Evolutionary conservation across 2,113 vertebrate species (phyloP), one percentile per base, ranked within the genome.

Genomic region (Rana temporaria): DNA sequence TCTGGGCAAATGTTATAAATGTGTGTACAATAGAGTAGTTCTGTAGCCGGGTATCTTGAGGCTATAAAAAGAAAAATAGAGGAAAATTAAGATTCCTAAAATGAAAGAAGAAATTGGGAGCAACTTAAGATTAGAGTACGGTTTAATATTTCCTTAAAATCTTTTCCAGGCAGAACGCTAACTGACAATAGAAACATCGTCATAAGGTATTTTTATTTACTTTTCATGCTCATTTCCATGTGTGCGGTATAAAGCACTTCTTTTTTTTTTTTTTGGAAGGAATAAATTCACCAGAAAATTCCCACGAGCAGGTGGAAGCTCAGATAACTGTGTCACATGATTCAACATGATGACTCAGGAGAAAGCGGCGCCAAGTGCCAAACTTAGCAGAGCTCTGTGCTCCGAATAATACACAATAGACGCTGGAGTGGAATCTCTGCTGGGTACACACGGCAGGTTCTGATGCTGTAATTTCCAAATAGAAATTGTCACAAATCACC

Each of bases 241-340:
- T 32, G 70, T 32, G 70, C 17, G 26, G 74, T 32, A 63, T 65
- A 65, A 78, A 65, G 63, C 24, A 56, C 22, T 34, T 78, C 30
- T 20, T 78, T 48, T 24, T 68, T 57, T 78, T 65, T 20, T 78
- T 48, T 24, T 68, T 57, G 65, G 55, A 80, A 70, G 78, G 11
- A 59, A 80, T 70, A 59, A 80, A 80, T 70, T 70, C 55, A 62
- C 66, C 78, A 79, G 78, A 80, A 80, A 80, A 56, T 48, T 80
- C 67, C 78, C 55, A 80, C 32, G 32, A 80, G 78, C 78, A 80
- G 78, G 78, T 80, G 78, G 32, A 42, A 70, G 66, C 32, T 56
- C 55, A 59, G 78, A 80, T 69, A 80, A 70, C 56, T 16, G 20
- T 52, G 78, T 42, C 78, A 69, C 22, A 32, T 80, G 78, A 69